Base-by-base conservation (phyloP, 2,888 invertebrate species). In the Trichogramma evanescens region DNA sequence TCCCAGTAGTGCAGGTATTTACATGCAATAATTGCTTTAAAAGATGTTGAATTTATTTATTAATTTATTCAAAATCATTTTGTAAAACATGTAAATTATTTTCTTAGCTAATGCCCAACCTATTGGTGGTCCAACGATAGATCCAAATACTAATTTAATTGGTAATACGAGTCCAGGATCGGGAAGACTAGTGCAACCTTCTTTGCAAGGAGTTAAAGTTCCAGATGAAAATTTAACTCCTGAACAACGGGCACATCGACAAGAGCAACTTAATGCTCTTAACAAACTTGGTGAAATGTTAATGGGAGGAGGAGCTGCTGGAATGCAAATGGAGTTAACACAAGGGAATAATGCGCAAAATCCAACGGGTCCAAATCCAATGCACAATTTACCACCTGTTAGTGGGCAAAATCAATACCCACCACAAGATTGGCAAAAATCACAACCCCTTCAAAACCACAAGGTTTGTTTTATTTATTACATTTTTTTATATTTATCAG, bases 171-270 rank as follows among this genome's bases (percentile, higher is more conserved):
- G 83, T 72, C 84, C 83, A 63, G 80, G 81, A 69, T 82, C 82
- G 56, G 82, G 81, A 63, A 73, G 82, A 63, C 79, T 78, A 70
- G 79, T 83, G 68, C 84, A 84, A 69, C 85, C 85, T 72, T 85
- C 85, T 39, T 74, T 86, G 66, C 86, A 86, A 78, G 86, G 83
- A 68, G 91, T 93, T 52, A 93, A 95, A 84, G 91, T 95, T 73
- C 94, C 94, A 69, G 94, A 94, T 80, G 96, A 96, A 80, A 95
- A 95, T 80, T 82, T 97, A 70, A 97, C 97, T 57, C 95, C 96
- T 44, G 94, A 96, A 76, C 96, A 97, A 77, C 85, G 94, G 58
- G 93, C 94, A 65, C 93, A 95, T 76, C 85, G 97, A 63, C 95
- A 95, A 79, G 93, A 93, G 72, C 92, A 95, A 72, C 81, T 97